Conservation (phyloP, 2,797 vertebrate genomes). For the Sebastes cheni region DNA sequence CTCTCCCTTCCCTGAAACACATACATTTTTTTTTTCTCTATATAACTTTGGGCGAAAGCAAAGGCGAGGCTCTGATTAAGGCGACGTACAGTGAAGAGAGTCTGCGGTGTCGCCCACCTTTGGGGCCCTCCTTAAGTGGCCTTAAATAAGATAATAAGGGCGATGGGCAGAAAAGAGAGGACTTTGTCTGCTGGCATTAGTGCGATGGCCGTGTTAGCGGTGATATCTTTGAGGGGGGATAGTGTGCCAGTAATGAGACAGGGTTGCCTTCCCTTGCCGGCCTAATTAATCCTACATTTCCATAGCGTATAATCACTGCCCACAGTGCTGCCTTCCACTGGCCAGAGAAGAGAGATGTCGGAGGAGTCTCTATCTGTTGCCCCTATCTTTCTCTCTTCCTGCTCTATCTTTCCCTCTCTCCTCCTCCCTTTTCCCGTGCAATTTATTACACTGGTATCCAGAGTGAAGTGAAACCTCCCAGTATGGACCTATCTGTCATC, state of each 20-base stretch:
- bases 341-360: constrained; percentile 79
- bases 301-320: constrained; percentile 90
- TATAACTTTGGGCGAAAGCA: constrained; percentile 63
- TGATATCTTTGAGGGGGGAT: constrained; percentile 87
- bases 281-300: constrained; percentile 96
- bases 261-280: constrained; percentile 88
- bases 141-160: constrained; percentile 92
- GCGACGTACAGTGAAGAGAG: constrained; percentile 64
- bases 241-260: constrained; percentile 91
- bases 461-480: constrained; percentile 87
- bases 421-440: constrained; percentile 68
- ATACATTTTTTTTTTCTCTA: constrained; percentile 16
- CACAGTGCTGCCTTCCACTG: constrained; percentile 84
- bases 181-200: constrained; percentile 91
- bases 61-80: constrained; percentile 77
- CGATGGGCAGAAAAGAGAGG: constrained; percentile 86
- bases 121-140: constrained; percentile 88
- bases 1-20: constrained; percentile 35
- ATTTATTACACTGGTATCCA: constrained; percentile 89
- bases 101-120: constrained; percentile 81
- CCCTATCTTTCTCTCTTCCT: constrained; percentile 60
- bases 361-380: constrained; percentile 80
- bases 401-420: constrained; percentile 66
- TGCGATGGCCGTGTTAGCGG: constrained; percentile 84
- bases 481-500: constrained; percentile 92